phyloP scores from a whole-genome alignment of 2,113 vertebrate genomes.

The Misgurnus mizolepis region DNA sequence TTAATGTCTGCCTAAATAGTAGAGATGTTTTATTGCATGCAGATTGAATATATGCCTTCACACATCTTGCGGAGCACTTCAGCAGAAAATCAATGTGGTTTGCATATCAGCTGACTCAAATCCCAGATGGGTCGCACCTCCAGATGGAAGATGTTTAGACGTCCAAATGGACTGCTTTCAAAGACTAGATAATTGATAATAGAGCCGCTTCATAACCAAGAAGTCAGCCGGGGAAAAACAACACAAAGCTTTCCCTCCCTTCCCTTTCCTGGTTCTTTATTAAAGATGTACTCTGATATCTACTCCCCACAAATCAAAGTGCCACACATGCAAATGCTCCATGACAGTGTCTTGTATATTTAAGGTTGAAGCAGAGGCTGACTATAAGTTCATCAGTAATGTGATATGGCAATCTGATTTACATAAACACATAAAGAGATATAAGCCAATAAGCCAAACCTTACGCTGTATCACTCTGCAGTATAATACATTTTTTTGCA shows the following conservation, averaged over 20 bases:
- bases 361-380: not conserved
- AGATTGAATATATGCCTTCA: not conserved
- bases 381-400: constrained; percentile 41
- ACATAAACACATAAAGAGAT: constrained; percentile 45
- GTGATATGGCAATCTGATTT: constrained; percentile 23
- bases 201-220: constrained; percentile 6
- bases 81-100: constrained; percentile 28
- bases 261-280: not conserved
- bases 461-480: constrained; percentile 27
- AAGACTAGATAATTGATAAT: constrained; percentile 43
- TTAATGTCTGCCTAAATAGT: not conserved
- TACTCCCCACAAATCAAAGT: not conserved
- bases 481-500: too few species aligned
- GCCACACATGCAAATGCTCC: not conserved
- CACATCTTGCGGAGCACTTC: not conserved
- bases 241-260: not conserved
- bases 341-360: not conserved
- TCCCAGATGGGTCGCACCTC: constrained; percentile 22
- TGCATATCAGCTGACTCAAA: constrained; percentile 24
- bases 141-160: constrained; percentile 16
- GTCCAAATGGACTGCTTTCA: constrained; percentile 1
- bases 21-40: not conserved
- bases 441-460: constrained; percentile 25
- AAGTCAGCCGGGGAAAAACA: constrained; percentile 28
- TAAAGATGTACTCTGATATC: constrained; percentile 17